Evolutionary conservation across 30 jellyfish, hydroid and myxozoan species (phyloP).

Genomic region (Cassiopea xamachana): DNA sequence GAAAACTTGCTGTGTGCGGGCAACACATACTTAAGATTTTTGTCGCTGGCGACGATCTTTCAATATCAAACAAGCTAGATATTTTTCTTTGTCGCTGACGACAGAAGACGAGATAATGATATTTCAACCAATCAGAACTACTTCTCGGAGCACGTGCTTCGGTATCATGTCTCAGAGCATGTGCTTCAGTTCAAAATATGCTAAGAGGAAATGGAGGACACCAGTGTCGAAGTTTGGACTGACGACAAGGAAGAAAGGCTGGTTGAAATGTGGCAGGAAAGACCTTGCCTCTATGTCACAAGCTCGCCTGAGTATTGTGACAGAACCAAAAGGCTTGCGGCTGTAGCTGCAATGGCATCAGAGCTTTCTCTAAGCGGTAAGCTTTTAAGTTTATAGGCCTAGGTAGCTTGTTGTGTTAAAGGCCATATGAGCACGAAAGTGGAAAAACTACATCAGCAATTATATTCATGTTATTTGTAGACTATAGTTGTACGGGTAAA

Average conservation of each 20-base stretch:
- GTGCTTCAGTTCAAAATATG: neutral
- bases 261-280: slow-evolving; percentile 15
- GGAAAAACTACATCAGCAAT: neutral
- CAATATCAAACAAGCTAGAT: neutral
- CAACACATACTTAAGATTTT: neutral
- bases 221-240: neutral
- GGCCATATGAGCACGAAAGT: neutral
- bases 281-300: slow-evolving; percentile 4
- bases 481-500: neutral
- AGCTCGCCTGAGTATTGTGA: slow-evolving; percentile 20
- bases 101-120: neutral
- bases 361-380: neutral
- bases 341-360: neutral
- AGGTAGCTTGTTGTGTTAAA: neutral
- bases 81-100: neutral
- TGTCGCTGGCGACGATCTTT: neutral
- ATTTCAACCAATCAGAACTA: neutral
- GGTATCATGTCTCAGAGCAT: neutral
- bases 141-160: neutral
- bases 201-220: neutral
- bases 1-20: slow-evolving; percentile 18
- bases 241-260: neutral
- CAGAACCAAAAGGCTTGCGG: slow-evolving; percentile 10
- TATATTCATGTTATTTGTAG: neutral
- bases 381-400: neutral